Evolutionary conservation across 1,140 invertebrate species (phyloP).

Genomic region (Trichoplusia ni): DNA sequence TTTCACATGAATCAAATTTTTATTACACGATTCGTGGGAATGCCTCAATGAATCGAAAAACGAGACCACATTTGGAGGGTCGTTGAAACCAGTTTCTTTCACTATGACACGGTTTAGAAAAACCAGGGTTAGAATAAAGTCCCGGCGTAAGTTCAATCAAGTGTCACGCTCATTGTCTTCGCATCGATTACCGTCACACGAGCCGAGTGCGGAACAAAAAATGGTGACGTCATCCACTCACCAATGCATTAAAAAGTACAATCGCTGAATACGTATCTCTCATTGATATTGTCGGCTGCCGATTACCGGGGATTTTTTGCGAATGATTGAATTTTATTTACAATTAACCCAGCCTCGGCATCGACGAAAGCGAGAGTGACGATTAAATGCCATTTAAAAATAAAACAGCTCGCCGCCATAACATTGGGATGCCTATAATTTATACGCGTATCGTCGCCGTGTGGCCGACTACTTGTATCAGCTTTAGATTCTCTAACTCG

Average conservation of each 20-base stretch:
- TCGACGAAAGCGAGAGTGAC: constrained; percentile 76
- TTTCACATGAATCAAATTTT: too few species aligned
- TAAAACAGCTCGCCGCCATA: constrained; percentile 74
- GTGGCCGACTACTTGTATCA: neutral
- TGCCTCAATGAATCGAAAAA: too few species aligned
- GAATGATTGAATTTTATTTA: constrained; percentile 82
- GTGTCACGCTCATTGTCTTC: constrained; percentile 11
- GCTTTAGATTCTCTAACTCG: neutral
- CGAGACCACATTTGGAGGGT: too few species aligned
- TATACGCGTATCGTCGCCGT: constrained; percentile 42
- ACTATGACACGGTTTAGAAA: too few species aligned
- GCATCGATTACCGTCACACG: neutral
- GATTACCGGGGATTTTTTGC: constrained; percentile 79
- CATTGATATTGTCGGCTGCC: constrained; percentile 77
- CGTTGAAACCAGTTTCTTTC: too few species aligned
- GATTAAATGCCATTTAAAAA: constrained; percentile 81
- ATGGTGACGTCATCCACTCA: constrained; percentile 34
- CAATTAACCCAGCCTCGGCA: constrained; percentile 77
- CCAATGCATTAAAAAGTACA: constrained; percentile 68
- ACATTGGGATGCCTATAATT: constrained; percentile 62
- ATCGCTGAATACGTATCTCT: constrained; percentile 68
- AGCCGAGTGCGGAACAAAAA: constrained; percentile 19
- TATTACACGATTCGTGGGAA: too few species aligned
- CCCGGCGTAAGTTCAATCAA: too few species aligned
- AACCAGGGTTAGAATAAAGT: too few species aligned